Evolutionary conservation across 2,113 vertebrate species (phyloP), one percentile per base, ranked within the genome.

Genomic region (Hippocampus guttulatus): DNA sequence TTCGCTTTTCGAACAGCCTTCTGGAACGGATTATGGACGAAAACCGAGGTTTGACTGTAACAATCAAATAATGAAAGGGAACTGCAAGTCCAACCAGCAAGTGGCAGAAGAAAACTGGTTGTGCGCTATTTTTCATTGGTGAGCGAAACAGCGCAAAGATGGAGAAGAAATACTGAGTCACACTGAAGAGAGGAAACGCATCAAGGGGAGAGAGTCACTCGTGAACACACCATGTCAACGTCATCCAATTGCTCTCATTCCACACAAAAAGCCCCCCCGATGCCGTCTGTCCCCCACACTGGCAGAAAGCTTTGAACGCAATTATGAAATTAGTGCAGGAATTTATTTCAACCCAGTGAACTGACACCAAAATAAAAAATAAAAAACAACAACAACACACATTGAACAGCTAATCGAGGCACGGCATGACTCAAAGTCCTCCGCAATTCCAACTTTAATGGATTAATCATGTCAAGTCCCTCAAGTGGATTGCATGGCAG

Each of bases 271-370:
- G 30, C 30, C 79, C 68, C 63, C 25, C 25, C 25, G 77, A 68
- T 76, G 58, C 70, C 52, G 68, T 73, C 74, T 62, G 65, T 67
- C 65, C 81, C 71, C 65, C 63, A 5, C 70, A 41, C 64, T 83
- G 77, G 84, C 81, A 78, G 73, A 86, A 85, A 82, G 77, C 80
- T 84, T 82, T 82, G 68, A 75, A 63, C 84, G 87, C 87, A 89
- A 88, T 89, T 87, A 88, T 80, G 83, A 85, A 91, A 91, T 89
- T 89, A 89, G 84, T 83, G 33, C 72, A 85, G 77, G 85, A 88
- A 88, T 91, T 87, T 82, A 86, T 89, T 89, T 88, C 89, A 87
- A 87, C 79, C 69, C 87, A 89, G 83, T 86, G 85, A 88, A 87
- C 85, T 88, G 87, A 90, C 89, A 89, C 84, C 84, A 84, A 90